Base-by-base conservation (phyloP, 2,797 vertebrate species). In the Micrastur ruficollis region DNA sequence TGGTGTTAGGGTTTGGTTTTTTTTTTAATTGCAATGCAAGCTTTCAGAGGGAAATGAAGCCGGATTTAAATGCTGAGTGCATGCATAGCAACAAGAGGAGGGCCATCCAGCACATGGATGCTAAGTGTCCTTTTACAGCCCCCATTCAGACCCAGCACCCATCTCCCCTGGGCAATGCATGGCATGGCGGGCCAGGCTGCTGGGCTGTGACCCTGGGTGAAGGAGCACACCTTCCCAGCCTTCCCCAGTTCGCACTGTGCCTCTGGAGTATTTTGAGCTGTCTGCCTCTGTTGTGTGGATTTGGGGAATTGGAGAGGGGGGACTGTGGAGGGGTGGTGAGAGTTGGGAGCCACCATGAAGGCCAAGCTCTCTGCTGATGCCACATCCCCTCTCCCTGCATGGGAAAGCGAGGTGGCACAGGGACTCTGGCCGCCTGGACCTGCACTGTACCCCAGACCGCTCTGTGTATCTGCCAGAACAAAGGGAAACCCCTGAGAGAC, bases 91-190 rank as follows among this genome's bases (percentile, higher is more conserved):
- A 16, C 53, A 67, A 9, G 49, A 89, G 81, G 5, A 50, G 81
- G 65, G 76, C 90, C 87, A 89, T 94, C 65, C 65, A 59, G 81
- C 93, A 34, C 61, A n/a, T 4, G 92, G 87, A 73, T 93, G 92
- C 89, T 72, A 86, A 94, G 89, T 42, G 86, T 78, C 61, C 89
- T 18, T 96, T 97, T 83, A 92, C 79, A 93, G 84, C 84, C 61
- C 61, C 65, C 63, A 20, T 13, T 44, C 75, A 86, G 88, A 72
- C 13, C 31, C 94, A 38, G 93, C 67, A 38, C 50, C 59, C 70
- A 16, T n/a, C 42, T 34, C 81, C 93, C 53, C 2, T 4, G 61
- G 89, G 96, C 53, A 2, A 86, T 85, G 81, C 71, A 14, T 7
- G 75, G 71, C 67, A 0, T 0, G 27, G 38, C 8, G 61, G 11